Base-by-base conservation (phyloP, 2,113 vertebrate genomes). In the Phasianus colchicus region DNA sequence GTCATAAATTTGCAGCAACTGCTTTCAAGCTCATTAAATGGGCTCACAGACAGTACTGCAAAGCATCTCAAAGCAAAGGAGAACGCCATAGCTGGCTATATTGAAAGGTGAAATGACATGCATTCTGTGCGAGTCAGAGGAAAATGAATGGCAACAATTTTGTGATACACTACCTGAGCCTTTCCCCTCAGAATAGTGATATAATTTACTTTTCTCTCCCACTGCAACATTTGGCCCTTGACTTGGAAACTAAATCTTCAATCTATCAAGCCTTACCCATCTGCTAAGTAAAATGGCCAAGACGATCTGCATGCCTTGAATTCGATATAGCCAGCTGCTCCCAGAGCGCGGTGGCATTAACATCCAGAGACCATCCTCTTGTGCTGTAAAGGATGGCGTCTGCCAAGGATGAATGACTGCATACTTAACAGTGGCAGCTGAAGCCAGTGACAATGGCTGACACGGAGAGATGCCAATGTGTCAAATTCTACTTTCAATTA, bases 251-350 rank as follows among this genome's bases (percentile, higher is more conserved):
- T 96, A 96, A 95, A 97, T 96, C 96, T 97, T 97, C 95, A 63
- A 91, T 96, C 96, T 94, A 97, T 97, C 94, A 97, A 93, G 89
- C 88, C 92, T 96, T 95, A 93, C 96, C 96, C 97, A 97, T 97
- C 97, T 98, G 97, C 97, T 97, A 94, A 96, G 85, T 65, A 95
- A 95, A 95, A 96, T 79, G 93, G 95, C 97, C 97, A 97, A 96
- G 96, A 95, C 91, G 95, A 97, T 95, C 90, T 89, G 85, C 96
- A 96, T 97, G 97, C 96, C 97, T 96, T 92, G 95, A 97, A 97
- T 96, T 82, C 1, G 13, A 92, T 87, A 96, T 83, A 32, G 73
- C 84, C 97, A 98, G 96, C 93, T 98, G 96, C 95, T 97, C 96
- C 84, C 92, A 42, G 72, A 87, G 86, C 32, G 88, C 94, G 18